phyloP scores from a whole-genome alignment of 1,140 invertebrate genomes.

The Anastrepha ludens region DNA sequence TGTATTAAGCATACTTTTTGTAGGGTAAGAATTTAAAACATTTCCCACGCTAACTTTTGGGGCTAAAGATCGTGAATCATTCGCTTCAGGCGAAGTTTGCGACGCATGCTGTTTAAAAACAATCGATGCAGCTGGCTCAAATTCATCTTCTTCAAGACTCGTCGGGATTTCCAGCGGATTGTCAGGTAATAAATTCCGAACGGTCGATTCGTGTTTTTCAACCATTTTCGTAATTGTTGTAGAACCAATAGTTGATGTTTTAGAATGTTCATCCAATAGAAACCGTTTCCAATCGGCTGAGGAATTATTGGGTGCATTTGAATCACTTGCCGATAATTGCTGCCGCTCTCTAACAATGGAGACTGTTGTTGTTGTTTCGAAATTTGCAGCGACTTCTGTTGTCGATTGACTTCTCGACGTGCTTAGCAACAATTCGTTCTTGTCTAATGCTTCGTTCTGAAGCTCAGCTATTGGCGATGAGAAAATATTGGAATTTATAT shows the following conservation, averaged over 20 bases:
- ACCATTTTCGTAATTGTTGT: slow-evolving; percentile 40
- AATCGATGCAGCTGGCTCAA: slow-evolving; percentile 42
- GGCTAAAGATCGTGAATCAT: too few relatives aligned
- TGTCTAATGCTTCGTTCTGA: neutral
- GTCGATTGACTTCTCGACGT: too few relatives aligned
- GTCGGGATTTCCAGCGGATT: neutral
- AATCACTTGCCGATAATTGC: neutral
- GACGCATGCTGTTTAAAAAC: slow-evolving; percentile 3
- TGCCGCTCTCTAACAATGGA: neutral
- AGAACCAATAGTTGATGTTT: slow-evolving; percentile 14
- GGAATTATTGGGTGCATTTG: neutral
- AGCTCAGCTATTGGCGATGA: neutral
- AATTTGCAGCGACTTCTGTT: neutral
- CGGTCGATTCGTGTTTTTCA: neutral
- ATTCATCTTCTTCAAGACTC: slow-evolving; percentile 14
- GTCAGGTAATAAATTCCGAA: neutral
- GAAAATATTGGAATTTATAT: neutral
- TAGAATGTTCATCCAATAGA: neutral
- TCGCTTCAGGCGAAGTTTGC: neutral
- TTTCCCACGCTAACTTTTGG: neutral
- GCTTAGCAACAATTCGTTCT: neutral
- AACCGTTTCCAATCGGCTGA: slow-evolving; percentile 20
- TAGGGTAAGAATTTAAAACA: neutral
- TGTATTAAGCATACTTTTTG: neutral
- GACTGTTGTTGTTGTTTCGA: neutral